These are phyloP conservation scores for Plodia interpunctella DNA, from an alignment of 1,140 invertebrate genomes.

Conservation along the genomic window DNA sequence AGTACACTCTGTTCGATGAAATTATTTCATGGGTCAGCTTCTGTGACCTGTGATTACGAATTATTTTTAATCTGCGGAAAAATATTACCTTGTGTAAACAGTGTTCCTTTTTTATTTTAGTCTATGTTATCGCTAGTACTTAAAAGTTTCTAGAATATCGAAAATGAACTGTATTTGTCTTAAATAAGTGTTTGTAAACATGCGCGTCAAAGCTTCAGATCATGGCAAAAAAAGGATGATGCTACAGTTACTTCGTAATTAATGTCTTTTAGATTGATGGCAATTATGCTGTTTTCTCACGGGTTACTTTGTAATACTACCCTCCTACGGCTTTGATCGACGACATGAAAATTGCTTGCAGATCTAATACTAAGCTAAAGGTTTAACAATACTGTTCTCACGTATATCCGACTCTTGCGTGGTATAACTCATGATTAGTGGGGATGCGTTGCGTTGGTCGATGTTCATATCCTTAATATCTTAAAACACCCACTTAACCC, in stretches of 20 bases:
- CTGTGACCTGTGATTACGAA: background rate
- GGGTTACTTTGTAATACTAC: background rate
- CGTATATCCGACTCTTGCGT: background rate
- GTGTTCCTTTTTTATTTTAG: background rate
- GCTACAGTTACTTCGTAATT: background rate
- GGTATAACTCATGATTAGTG: background rate
- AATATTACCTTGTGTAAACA: background rate
- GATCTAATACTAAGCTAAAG: background rate
- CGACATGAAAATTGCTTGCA: background rate
- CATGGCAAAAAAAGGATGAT: background rate
- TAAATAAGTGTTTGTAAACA: background rate
- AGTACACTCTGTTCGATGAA: background rate
- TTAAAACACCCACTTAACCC: constrained; percentile 1
- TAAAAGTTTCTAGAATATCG: background rate
- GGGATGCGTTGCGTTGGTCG: background rate
- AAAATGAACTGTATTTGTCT: background rate
- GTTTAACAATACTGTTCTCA: background rate
- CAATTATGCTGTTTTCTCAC: background rate
- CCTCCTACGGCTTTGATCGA: background rate
- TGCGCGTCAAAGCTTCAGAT: too few species aligned
- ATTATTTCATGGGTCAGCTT: background rate
- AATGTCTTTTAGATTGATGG: background rate
- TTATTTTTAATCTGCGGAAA: background rate
- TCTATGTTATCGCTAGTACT: background rate
- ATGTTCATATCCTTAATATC: background rate